Percentiles rank a stretch among this genome's conserved stretches.
These are phyloP conservation scores for Strigamia maritima DNA, from an alignment of 2,888 invertebrate genomes.

Conservation along the genomic window DNA sequence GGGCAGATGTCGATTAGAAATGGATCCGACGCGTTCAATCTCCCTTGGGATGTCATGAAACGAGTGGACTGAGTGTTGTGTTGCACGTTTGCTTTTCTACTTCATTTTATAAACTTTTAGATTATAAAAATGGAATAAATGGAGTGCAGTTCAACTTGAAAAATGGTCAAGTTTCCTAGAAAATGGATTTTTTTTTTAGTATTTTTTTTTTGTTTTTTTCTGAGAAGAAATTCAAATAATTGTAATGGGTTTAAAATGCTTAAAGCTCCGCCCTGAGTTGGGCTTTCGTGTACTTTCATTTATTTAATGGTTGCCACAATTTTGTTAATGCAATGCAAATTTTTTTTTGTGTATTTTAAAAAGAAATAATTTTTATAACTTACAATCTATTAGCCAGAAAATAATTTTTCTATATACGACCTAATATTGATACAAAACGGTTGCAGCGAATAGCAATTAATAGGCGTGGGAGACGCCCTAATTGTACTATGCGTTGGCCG, in stretches of 20 bases:
- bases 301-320: neutral
- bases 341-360: neutral
- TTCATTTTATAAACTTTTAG: slow-evolving; percentile 1
- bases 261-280: slow-evolving; percentile 26
- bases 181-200: neutral
- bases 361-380: neutral
- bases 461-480: slow-evolving; percentile 9
- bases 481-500: neutral
- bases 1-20: slow-evolving; percentile 34
- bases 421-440: neutral
- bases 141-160: neutral
- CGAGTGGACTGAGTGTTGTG: slow-evolving; percentile 27
- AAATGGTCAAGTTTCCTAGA: neutral
- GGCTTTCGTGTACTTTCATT: slow-evolving; percentile 8
- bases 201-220: neutral
- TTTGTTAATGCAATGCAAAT: neutral
- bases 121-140: slow-evolving; percentile 17
- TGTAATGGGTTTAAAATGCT: neutral
- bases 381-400: neutral
- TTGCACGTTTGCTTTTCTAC: slow-evolving; percentile 1
- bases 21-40: slow-evolving; percentile 32
- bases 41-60: slow-evolving; percentile 29
- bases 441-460: neutral
- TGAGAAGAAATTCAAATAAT: neutral
- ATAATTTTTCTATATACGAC: neutral